Evolutionary conservation across 2,888 invertebrate species (phyloP).

Genomic region (Thymelicus sylvestris): DNA sequence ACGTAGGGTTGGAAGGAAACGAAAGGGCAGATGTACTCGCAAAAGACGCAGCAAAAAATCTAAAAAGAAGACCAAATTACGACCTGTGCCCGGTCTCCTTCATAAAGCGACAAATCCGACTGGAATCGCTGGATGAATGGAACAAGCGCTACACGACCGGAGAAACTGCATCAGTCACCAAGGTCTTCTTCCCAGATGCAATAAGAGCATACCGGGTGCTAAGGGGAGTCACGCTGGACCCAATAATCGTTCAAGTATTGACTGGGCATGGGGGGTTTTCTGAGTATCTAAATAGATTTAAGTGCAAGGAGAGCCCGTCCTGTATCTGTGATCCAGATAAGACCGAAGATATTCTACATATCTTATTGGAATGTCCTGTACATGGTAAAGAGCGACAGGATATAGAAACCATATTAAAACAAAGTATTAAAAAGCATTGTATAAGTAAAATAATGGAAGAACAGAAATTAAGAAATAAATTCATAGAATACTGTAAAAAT

Average conservation of each 20-base stretch:
- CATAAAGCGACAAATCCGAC: background rate
- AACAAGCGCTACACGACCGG: background rate
- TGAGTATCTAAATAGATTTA: constrained; percentile 38
- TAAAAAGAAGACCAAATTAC: constrained; percentile 12
- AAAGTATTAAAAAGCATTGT: too few species aligned
- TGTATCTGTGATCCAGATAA: constrained; percentile 26
- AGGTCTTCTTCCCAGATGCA: constrained; percentile 9
- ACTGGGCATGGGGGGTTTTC: constrained; percentile 40
- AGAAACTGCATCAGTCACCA: background rate
- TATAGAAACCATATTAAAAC: too few species aligned
- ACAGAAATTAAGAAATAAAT: too few species aligned
- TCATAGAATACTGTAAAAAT: too few species aligned
- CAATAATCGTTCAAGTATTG: constrained; percentile 4
- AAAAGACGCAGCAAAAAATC: constrained; percentile 13
- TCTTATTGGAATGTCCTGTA: background rate
- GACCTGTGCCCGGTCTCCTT: constrained; percentile 2
- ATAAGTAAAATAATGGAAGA: too few species aligned
- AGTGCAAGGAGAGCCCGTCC: constrained; percentile 33
- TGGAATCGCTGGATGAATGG: constrained; percentile 5
- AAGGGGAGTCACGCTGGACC: background rate
- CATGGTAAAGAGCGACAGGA: too few species aligned
- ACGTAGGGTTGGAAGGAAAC: constrained; percentile 30
- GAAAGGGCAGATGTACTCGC: constrained; percentile 35
- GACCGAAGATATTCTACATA: constrained; percentile 7
- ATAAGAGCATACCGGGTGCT: background rate